Conservation (phyloP, 2,797 vertebrate species). For the Semaprochilodus insignis region DNA sequence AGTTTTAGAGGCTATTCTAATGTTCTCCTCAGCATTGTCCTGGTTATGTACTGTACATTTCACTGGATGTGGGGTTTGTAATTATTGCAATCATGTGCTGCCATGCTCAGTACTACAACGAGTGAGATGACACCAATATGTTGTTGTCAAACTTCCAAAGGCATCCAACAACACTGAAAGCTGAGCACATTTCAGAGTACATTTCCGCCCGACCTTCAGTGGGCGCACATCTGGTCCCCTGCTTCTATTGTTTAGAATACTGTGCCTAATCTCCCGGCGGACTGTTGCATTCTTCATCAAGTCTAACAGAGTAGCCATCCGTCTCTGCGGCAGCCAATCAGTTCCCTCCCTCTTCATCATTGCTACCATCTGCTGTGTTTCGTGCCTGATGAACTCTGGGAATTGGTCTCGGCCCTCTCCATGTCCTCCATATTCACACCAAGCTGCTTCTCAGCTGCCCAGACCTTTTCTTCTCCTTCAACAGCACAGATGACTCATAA, state of each 20-base stretch:
- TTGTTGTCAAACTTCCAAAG: conserved; percentile 2
- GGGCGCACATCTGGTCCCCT: conserved; percentile 50
- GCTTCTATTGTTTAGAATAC: conserved; percentile 45
- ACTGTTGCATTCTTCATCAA: conserved; percentile 38
- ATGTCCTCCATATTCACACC: conserved; percentile 44
- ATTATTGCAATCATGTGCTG: conserved; percentile 1
- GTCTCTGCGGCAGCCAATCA: conserved; percentile 33
- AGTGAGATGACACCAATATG: background rate
- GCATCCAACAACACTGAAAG: background rate
- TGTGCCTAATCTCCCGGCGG: conserved; percentile 33
- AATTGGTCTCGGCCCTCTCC: conserved; percentile 47
- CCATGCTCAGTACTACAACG: background rate
- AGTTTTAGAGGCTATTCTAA: background rate
- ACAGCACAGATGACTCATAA: conserved; percentile 8
- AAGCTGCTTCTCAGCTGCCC: conserved; percentile 39
- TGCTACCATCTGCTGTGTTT: conserved; percentile 60
- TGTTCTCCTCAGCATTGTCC: background rate
- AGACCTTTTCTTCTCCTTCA: conserved; percentile 37
- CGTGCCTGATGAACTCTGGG: conserved; percentile 58
- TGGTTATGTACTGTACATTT: background rate
- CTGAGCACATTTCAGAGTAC: conserved; percentile 14
- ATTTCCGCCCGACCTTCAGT: background rate
- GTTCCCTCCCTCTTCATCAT: conserved; percentile 51
- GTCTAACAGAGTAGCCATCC: conserved; percentile 37
- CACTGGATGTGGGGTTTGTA: background rate